A percentile compares a stretch with the other conserved stretches of the same genome.
Conservation (phyloP, 1,140 invertebrate genomes). For the Caenorhabditis briggsae region DNA sequence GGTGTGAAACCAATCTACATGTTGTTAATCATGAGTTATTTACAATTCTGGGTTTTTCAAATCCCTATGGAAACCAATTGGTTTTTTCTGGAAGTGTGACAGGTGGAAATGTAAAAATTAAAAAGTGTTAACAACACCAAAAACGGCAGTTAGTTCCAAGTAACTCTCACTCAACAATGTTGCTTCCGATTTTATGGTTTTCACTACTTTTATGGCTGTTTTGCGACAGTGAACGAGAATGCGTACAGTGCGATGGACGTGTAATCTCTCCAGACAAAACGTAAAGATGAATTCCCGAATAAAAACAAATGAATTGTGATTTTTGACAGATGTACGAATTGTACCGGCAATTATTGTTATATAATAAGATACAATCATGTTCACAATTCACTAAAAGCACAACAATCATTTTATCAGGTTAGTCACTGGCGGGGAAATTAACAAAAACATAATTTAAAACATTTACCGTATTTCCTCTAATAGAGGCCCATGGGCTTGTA, state of each 20-base stretch:
- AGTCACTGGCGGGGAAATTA: too few relatives aligned
- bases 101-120: neutral
- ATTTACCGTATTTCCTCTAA: too few relatives aligned
- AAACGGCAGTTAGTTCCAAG: neutral
- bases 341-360: constrained; percentile 13
- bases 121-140: neutral
- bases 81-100: neutral
- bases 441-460: too few relatives aligned
- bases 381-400: neutral
- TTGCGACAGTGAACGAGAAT: constrained; percentile 11
- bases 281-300: neutral
- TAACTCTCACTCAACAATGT: neutral
- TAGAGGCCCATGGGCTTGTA: too few relatives aligned
- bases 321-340: constrained; percentile 10
- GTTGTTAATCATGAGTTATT: neutral
- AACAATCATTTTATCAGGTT: constrained; percentile 1
- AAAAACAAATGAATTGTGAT: neutral
- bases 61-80: constrained; percentile 24
- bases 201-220: neutral
- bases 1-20: neutral
- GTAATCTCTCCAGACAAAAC: constrained; percentile 17
- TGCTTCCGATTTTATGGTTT: constrained; percentile 33
- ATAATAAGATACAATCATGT: neutral
- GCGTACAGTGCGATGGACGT: constrained; percentile 21
- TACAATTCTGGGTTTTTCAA: neutral